These are phyloP conservation scores for Protonemura montana DNA, from an alignment of 2,888 invertebrate species.

Conservation along the genomic window DNA sequence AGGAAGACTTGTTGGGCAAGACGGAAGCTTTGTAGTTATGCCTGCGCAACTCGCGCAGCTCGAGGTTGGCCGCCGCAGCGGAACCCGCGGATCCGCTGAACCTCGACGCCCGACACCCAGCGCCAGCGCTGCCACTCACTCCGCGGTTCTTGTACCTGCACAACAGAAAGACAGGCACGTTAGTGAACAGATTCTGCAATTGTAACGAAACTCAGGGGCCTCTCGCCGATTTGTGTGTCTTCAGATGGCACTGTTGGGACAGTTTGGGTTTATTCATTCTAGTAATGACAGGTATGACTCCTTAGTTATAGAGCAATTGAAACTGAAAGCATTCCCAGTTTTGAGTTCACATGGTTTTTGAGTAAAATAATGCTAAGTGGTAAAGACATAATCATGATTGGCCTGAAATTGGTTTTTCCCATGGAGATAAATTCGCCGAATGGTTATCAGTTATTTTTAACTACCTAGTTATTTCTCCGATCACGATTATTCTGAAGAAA, in stretches of 20 bases:
- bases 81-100: constrained; percentile 39
- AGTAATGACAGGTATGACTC: no score
- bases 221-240: neutral
- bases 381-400: neutral
- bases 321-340: neutral
- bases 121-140: constrained; percentile 58
- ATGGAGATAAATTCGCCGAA: neutral
- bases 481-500: neutral
- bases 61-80: constrained; percentile 60
- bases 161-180: constrained; percentile 36
- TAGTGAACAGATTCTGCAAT: neutral
- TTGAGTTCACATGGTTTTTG: neutral
- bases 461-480: neutral
- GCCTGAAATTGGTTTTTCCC: neutral
- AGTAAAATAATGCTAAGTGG: no score
- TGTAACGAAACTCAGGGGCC: neutral
- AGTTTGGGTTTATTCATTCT: neutral
- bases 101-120: constrained; percentile 43
- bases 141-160: constrained; percentile 73
- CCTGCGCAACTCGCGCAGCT: constrained; percentile 56
- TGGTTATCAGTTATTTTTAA: neutral
- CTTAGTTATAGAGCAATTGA: neutral
- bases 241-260: neutral
- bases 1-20: constrained; percentile 62
- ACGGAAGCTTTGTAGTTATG: constrained; percentile 56